phyloP scores from a whole-genome alignment of 2,797 vertebrate species.

The Sphaeramia orbicularis region DNA sequence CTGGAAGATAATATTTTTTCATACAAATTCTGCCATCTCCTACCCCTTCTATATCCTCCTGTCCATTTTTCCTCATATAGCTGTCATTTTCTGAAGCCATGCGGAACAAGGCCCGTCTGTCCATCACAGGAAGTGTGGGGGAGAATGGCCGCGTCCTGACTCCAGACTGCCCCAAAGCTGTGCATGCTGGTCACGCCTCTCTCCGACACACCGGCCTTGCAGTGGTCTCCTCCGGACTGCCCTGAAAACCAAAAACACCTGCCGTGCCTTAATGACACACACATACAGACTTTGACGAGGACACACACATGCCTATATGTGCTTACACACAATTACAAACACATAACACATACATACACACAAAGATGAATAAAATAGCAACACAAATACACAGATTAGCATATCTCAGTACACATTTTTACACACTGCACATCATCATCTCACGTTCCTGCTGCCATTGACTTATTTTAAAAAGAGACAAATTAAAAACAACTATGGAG shows the following conservation, averaged over 20 bases:
- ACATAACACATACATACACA: conserved; percentile 21
- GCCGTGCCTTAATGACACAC: conserved; percentile 93
- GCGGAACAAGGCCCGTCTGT: conserved; percentile 99
- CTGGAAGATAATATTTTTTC: conserved; percentile 2
- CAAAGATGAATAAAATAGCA: conserved; percentile 36
- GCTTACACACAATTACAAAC: conserved; percentile 30
- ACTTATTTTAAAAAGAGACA: conserved; percentile 65
- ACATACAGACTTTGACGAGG: conserved; percentile 55
- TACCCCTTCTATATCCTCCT: conserved; percentile 55
- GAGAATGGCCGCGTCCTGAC: conserved; percentile 95
- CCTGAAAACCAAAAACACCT: conserved; percentile 99
- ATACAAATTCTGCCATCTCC: conserved; percentile 50
- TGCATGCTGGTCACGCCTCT: conserved; percentile 92
- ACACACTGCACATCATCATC: conserved; percentile 58
- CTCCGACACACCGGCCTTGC: conserved; percentile 96
- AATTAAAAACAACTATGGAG: conserved; percentile 55
- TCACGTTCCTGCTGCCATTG: conserved; percentile 73
- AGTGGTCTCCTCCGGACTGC: conserved; percentile 98
- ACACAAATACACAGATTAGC: conserved; percentile 53
- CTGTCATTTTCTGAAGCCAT: conserved; percentile 99
- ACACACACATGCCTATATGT: conserved; percentile 35
- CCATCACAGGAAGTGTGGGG: conserved; percentile 97
- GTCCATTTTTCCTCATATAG: conserved; percentile 78
- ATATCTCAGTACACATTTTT: conserved; percentile 52
- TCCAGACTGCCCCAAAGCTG: conserved; percentile 97